These are phyloP conservation scores for Artibeus jamaicensis DNA, from an alignment of 2,797 vertebrate species.

Conservation along the genomic window DNA sequence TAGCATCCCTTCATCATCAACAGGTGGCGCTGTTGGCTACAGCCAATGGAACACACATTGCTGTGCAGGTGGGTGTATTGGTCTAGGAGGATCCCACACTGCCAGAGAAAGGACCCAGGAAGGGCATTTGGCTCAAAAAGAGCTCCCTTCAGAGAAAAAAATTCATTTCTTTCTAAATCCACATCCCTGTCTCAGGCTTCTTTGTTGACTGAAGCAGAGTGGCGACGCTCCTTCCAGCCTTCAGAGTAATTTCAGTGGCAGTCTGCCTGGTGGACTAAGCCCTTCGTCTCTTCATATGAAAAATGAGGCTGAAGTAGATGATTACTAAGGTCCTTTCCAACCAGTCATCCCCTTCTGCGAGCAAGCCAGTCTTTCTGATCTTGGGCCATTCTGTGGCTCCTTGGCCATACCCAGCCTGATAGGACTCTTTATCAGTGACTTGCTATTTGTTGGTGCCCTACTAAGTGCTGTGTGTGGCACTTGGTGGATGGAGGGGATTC, in stretches of 20 bases:
- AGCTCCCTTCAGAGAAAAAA: neutral
- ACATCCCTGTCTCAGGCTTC: neutral
- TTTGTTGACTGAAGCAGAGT: neutral
- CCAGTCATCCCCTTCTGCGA: neutral
- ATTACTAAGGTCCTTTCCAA: neutral
- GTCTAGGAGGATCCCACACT: neutral
- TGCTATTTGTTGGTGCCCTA: neutral
- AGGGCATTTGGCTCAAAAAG: neutral
- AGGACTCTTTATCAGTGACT: neutral
- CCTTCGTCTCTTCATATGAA: neutral
- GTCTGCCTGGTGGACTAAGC: neutral
- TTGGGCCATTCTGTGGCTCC: neutral
- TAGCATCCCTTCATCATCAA: constrained; percentile 78
- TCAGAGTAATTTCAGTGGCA: neutral
- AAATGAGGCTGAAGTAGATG: neutral
- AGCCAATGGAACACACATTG: constrained; percentile 82
- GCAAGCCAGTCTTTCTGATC: neutral
- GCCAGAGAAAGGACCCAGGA: neutral
- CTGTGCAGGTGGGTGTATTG: constrained; percentile 83
- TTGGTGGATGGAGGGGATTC: neutral
- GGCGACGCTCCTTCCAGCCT: neutral
- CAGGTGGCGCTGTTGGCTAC: constrained; percentile 86
- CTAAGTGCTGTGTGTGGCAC: neutral
- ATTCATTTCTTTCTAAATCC: neutral
- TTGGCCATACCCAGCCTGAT: neutral